Evolutionary conservation across 1,140 invertebrate species (phyloP).

Genomic region (Mya arenaria): DNA sequence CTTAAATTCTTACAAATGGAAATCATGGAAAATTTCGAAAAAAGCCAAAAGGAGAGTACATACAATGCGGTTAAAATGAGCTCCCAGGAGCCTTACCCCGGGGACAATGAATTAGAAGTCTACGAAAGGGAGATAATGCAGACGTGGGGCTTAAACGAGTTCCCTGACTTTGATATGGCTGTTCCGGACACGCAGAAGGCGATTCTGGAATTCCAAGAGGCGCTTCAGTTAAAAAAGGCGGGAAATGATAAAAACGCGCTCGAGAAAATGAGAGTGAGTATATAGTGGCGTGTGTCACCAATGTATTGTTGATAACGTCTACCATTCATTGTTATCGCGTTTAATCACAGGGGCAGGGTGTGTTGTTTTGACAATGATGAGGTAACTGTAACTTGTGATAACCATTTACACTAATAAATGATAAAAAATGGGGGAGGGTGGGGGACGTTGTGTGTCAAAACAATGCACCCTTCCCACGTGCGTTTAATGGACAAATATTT

Average conservation of each 20-base stretch:
- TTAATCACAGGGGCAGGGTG: no score
- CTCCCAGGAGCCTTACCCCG: slow-evolving; percentile 64
- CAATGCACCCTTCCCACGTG: no score
- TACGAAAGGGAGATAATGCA: slow-evolving; percentile 64
- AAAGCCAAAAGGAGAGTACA: slow-evolving; percentile 16
- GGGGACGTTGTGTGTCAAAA: no score
- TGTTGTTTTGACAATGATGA: no score
- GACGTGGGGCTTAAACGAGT: slow-evolving; percentile 56
- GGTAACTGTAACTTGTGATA: no score
- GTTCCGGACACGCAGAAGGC: slow-evolving; percentile 35
- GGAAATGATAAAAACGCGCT: slow-evolving; percentile 47
- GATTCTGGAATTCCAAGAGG: slow-evolving; percentile 22
- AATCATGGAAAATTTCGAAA: slow-evolving; percentile 43
- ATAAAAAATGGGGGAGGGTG: no score
- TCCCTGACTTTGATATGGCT: slow-evolving; percentile 47
- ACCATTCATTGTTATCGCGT: no score
- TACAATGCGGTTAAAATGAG: slow-evolving; percentile 63
- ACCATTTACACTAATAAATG: no score
- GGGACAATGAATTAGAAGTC: slow-evolving; percentile 62
- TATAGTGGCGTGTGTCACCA: no score
- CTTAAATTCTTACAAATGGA: slow-evolving; percentile 53
- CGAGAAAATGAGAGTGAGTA: slow-evolving; percentile 32
- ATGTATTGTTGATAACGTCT: no score
- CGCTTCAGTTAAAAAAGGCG: slow-evolving; percentile 28
- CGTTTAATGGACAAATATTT: no score